Evolutionary conservation across 2,113 vertebrate genomes (phyloP), one percentile per base, ranked within the genome.

Genomic region (Catharus minimus): DNA sequence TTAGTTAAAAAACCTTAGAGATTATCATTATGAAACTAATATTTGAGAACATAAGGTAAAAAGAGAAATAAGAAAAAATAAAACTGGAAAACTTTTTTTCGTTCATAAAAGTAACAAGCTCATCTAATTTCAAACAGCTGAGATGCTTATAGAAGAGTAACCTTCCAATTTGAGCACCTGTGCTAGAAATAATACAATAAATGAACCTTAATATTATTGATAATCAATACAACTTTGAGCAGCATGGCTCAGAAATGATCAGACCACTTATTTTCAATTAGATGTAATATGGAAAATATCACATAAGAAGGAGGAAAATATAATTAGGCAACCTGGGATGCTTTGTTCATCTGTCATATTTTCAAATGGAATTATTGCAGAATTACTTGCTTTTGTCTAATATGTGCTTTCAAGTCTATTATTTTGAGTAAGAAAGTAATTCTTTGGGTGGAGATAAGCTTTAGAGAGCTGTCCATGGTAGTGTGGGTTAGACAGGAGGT

Each of bases 261-360:
- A 91, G 72, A 71, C 28, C 32, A 80, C 46, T 72, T 62, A 64
- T 85, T 94, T 95, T 88, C 74, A 92, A 76, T 86, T 85, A 87
- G 19, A 24, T 89, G 32, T 90, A 86, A 82, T 81, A 69, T 4
- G 10, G 53, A 78, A 95, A 95, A 90, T 68, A 90, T 17, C 27
- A 60, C 32, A 66, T 75, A 90, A 90, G 23, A 39, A 88, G 77
- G 41, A 78, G 36, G 41, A 88, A 87, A 82, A 88, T 67, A 5
- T 82, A 87, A 87, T 93, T 91, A 91, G 53, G 33, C 52, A 69
- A 20, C 28, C n/a, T 53, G n/a, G 81, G 65, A 79, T 78, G 57
- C 16, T 90, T 78, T 79, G 18, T 89, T 81, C 28, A 47, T 85
- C 24, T 73, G 49, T 71, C 86, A 60, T 62, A 50, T 30, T 80